A percentile compares a stretch with the other conserved stretches of the same genome.
Conservation (phyloP, 2,888 invertebrate species). For the Arge pagana region DNA sequence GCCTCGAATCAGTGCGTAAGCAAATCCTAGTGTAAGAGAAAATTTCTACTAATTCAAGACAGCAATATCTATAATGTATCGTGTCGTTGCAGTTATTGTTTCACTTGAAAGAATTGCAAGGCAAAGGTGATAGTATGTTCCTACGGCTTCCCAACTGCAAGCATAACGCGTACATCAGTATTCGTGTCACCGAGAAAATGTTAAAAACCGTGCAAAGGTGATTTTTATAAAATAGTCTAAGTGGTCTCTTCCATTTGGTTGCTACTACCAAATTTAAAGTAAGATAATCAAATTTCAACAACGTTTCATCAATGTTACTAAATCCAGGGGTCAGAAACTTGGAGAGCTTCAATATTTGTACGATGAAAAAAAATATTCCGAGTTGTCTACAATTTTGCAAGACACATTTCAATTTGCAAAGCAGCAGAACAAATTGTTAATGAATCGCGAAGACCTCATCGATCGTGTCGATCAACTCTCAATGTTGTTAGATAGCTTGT, state of each 20-base stretch:
- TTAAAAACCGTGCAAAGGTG: conserved; percentile 62
- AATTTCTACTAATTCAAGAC: background rate
- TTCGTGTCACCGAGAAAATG: conserved; percentile 58
- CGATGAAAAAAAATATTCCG: conserved; percentile 67
- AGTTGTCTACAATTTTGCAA: conserved; percentile 70
- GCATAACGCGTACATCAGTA: conserved; percentile 60
- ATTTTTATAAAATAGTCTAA: conserved; percentile 29
- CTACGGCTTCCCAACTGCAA: conserved; percentile 62
- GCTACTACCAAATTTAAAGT: no score
- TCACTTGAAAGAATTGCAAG: conserved; percentile 44
- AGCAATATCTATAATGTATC: conserved; percentile 7
- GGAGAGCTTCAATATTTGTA: conserved; percentile 71
- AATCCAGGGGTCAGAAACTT: conserved; percentile 60
- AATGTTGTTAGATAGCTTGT: conserved; percentile 70
- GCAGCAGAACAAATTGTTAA: conserved; percentile 45
- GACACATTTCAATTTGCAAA: conserved; percentile 67
- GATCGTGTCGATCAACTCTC: conserved; percentile 61
- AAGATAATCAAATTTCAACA: no score
- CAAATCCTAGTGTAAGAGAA: background rate
- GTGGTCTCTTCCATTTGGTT: no score
- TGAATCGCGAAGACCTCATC: conserved; percentile 41
- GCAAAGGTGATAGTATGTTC: conserved; percentile 46
- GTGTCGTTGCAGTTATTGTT: conserved; percentile 35
- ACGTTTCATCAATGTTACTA: no score
- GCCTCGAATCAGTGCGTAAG: conserved; percentile 57